Conservation (phyloP, 2,797 vertebrate genomes). For the Cygnus olor region DNA sequence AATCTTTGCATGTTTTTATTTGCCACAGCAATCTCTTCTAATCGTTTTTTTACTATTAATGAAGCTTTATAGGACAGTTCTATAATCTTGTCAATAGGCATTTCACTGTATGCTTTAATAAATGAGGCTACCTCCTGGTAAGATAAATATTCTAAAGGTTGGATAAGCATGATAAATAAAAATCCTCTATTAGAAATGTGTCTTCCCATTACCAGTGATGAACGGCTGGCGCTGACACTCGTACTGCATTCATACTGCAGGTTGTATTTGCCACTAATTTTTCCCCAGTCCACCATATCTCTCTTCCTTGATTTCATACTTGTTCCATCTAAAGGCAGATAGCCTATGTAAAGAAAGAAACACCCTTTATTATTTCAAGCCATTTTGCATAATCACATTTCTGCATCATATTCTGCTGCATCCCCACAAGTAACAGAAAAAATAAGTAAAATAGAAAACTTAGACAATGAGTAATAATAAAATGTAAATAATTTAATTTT, state of each 20-base stretch:
- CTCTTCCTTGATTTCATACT: background rate
- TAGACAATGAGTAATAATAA: background rate
- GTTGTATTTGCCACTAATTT: background rate
- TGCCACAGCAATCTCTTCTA: background rate
- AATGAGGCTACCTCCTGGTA: background rate
- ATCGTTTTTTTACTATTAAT: background rate
- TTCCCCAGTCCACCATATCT: background rate
- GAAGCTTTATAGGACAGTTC: background rate
- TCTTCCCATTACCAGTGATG: background rate
- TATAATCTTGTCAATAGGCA: background rate
- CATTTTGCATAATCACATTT: background rate
- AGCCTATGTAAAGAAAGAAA: background rate
- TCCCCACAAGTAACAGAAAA: background rate
- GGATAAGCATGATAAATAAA: conserved; percentile 3
- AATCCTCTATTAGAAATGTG: background rate
- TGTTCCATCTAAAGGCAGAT: background rate
- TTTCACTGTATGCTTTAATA: background rate
- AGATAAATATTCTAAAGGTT: conserved; percentile 11
- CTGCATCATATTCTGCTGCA: background rate
- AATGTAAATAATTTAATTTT: background rate
- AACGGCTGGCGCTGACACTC: background rate
- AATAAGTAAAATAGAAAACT: background rate
- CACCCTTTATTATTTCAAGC: background rate
- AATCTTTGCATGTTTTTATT: background rate
- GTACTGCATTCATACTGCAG: background rate